Conservation (phyloP, 2,113 vertebrate genomes). For the Melospiza melodia region DNA sequence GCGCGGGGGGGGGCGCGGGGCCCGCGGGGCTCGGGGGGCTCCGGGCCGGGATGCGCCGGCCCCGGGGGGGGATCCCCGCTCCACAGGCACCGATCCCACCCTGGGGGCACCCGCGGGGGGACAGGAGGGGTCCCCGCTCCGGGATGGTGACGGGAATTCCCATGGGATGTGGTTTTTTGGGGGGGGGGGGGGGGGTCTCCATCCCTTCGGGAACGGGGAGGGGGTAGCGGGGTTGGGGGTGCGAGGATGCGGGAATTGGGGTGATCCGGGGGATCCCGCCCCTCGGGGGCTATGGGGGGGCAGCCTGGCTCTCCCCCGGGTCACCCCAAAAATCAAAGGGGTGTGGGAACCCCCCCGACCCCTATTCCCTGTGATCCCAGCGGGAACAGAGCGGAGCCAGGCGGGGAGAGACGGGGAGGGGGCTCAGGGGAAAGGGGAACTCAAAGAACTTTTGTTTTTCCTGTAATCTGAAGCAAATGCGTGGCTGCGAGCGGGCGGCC, state of each 20-base stretch:
- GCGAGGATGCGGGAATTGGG: not conserved
- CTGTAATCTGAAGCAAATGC: slow-evolving; percentile 9
- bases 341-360: not conserved
- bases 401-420: not conserved
- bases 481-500: not conserved
- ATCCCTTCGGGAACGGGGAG: not conserved
- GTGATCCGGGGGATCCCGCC: not conserved
- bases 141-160: not conserved
- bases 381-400: not conserved
- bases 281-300: not conserved
- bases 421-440: not conserved
- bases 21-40: not conserved
- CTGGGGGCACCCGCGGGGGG: not conserved
- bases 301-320: not conserved
- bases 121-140: not conserved
- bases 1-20: not conserved
- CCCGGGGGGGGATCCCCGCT: not conserved
- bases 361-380: not conserved
- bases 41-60: not conserved
- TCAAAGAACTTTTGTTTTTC: slow-evolving; percentile 15
- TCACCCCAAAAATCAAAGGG: not conserved
- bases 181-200: no score
- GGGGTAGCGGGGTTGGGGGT: not conserved
- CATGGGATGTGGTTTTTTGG: not conserved
- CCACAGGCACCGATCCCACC: not conserved